Percentiles rank a stretch among this genome's conserved stretches.
Evolutionary conservation across 2,797 vertebrate genomes (phyloP).

Genomic region (Coracias cyanogaster): DNA sequence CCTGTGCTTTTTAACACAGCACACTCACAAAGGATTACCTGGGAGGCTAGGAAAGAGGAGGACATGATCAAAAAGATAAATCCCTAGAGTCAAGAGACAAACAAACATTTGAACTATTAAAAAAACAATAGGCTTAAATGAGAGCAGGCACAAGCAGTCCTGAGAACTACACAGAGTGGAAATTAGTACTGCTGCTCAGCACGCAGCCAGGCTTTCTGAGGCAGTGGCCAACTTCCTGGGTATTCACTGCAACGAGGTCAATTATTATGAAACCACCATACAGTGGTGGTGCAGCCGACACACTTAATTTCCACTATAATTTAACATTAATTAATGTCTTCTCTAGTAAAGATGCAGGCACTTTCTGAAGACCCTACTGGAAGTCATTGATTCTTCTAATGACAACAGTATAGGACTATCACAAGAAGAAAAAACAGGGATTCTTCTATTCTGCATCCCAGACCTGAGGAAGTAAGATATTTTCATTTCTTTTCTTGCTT

Average conservation of each 20-base stretch:
- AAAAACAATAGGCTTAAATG: conserved; percentile 8
- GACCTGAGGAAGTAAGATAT: not conserved
- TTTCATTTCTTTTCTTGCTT: not conserved
- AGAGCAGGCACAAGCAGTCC: not conserved
- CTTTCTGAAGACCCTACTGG: not conserved
- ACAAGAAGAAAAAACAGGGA: not conserved
- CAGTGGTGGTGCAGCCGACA: not conserved
- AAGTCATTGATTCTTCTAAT: conserved; percentile 2
- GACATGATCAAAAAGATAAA: conserved; percentile 51
- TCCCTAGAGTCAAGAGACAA: conserved; percentile 42
- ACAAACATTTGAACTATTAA: conserved; percentile 57
- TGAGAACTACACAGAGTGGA: not conserved
- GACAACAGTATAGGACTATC: not conserved
- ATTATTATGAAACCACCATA: not conserved
- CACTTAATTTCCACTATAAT: conserved; percentile 37
- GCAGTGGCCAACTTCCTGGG: not conserved
- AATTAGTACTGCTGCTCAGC: not conserved
- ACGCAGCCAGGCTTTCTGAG: not conserved
- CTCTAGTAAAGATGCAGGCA: not conserved
- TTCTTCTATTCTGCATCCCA: not conserved
- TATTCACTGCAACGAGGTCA: not conserved
- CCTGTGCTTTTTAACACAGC: conserved; percentile 19
- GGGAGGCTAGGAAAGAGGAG: conserved; percentile 35
- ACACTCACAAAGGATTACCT: conserved; percentile 43
- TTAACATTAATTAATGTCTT: conserved; percentile 42